These are phyloP conservation scores for Ariopsis seemanni DNA, from an alignment of 2,113 vertebrate genomes.

Conservation along the genomic window DNA sequence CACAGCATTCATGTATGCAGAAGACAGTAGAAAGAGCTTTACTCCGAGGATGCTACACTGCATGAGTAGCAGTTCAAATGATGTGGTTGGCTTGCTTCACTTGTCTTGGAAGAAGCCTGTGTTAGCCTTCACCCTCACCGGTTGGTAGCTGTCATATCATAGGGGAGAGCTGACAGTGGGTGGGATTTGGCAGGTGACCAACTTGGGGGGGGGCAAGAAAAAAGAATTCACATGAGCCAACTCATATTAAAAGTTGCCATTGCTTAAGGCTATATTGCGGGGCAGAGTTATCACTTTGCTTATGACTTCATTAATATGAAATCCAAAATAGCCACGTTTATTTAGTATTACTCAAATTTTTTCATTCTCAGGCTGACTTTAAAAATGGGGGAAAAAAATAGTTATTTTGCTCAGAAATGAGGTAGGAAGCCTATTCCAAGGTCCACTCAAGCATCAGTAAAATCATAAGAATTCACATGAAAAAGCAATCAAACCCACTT, in stretches of 20 bases:
- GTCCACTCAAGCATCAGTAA: slow-evolving; percentile 3
- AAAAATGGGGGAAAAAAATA: not conserved
- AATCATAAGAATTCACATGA: not conserved
- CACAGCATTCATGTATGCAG: not conserved
- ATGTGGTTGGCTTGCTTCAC: not conserved
- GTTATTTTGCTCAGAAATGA: not conserved
- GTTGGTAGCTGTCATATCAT: slow-evolving; percentile 23
- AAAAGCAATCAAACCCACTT: slow-evolving; percentile 4
- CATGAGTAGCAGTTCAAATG: not conserved
- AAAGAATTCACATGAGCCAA: not conserved
- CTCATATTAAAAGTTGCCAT: not conserved
- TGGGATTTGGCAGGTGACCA: not conserved
- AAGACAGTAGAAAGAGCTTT: not conserved
- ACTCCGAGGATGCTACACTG: not conserved
- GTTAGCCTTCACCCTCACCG: not conserved
- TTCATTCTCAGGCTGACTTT: not conserved
- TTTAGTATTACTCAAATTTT: not conserved
- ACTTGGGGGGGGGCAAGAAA: not conserved
- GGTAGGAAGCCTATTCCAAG: not conserved
- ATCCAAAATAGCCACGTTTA: not conserved
- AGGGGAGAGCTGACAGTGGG: not conserved
- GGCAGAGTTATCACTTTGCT: no score
- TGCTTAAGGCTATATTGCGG: not conserved
- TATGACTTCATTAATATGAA: not conserved
- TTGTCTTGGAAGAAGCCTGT: slow-evolving; percentile 9